These are phyloP conservation scores for Apostichopus japonicus DNA, from an alignment of 35 echinoderm and acorn worm genomes.

Conservation along the genomic window DNA sequence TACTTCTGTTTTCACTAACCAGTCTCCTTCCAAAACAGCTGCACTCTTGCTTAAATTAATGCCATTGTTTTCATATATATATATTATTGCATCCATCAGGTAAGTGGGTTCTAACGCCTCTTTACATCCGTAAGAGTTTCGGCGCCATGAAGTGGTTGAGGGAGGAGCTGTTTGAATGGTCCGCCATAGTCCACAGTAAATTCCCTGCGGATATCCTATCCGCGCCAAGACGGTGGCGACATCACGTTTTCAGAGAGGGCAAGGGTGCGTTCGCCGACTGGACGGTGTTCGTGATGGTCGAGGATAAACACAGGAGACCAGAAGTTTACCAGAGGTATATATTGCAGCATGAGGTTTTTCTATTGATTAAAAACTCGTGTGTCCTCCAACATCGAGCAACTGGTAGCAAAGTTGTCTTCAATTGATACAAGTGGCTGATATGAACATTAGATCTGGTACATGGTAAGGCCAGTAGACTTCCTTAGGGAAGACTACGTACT, in stretches of 20 bases:
- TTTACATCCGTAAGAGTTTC: constrained; percentile 67
- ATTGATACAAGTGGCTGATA: too few relatives aligned
- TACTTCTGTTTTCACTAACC: too few relatives aligned
- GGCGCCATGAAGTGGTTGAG: constrained; percentile 67
- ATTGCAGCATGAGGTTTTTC: too few relatives aligned
- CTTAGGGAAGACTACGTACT: too few relatives aligned
- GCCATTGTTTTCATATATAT: too few relatives aligned
- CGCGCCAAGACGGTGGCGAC: constrained; percentile 78
- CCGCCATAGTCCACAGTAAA: neutral
- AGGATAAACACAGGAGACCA: constrained; percentile 61
- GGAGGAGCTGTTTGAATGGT: constrained; percentile 79
- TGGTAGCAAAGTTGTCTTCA: too few relatives aligned
- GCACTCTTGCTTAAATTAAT: too few relatives aligned
- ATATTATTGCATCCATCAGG: constrained; percentile 49
- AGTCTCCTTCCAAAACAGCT: too few relatives aligned
- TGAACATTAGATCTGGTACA: too few relatives aligned
- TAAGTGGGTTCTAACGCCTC: constrained; percentile 84
- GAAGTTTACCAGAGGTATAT: constrained; percentile 78
- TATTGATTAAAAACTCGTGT: too few relatives aligned
- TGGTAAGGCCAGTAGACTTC: too few relatives aligned
- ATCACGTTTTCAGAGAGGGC: neutral
- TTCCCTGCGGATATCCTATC: neutral
- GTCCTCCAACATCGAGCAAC: too few relatives aligned
- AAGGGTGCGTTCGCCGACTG: constrained; percentile 54
- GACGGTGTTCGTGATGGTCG: constrained; percentile 57